These are phyloP conservation scores for Lampris incognitus DNA, from an alignment of 2,113 vertebrate species.

Conservation along the genomic window DNA sequence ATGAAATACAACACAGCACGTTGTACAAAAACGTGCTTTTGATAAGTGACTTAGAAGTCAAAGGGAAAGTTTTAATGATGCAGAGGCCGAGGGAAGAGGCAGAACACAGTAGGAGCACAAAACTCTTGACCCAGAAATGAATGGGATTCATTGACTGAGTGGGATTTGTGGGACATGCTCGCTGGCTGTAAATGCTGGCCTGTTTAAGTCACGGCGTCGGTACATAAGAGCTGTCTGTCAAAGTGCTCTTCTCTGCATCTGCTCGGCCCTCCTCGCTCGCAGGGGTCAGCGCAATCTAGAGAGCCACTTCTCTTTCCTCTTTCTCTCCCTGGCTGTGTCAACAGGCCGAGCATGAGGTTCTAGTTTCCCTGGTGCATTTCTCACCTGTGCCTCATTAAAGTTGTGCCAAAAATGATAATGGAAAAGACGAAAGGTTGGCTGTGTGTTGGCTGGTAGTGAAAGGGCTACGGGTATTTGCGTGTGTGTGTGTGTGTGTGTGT, in stretches of 20 bases:
- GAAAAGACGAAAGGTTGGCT: slow-evolving; percentile 40
- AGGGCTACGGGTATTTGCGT: slow-evolving; percentile 6
- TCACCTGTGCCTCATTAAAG: slow-evolving; percentile 70
- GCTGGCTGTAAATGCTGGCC: background rate
- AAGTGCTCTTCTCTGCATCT: slow-evolving; percentile 6
- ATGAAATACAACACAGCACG: too few species aligned
- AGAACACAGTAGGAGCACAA: too few species aligned
- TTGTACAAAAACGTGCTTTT: too few species aligned
- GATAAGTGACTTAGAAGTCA: too few species aligned
- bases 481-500: slow-evolving; percentile 5
- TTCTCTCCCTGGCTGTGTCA: slow-evolving; percentile 59
- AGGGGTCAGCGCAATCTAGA: slow-evolving; percentile 53
- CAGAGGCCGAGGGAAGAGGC: too few species aligned
- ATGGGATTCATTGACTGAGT: too few species aligned
- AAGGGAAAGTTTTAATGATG: too few species aligned
- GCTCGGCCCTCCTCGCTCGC: slow-evolving; percentile 13
- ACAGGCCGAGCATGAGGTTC: slow-evolving; percentile 55
- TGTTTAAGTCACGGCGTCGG: slow-evolving; percentile 20
- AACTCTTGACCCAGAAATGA: too few species aligned
- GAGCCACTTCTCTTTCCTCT: slow-evolving; percentile 42
- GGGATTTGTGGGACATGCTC: too few species aligned
- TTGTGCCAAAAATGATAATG: slow-evolving; percentile 65
- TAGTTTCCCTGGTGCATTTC: slow-evolving; percentile 56
- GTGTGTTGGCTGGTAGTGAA: slow-evolving; percentile 10
- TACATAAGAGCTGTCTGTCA: slow-evolving; percentile 50